Conservation (phyloP, 2,888 invertebrate genomes). For the Scotopteryx bipunctaria region DNA sequence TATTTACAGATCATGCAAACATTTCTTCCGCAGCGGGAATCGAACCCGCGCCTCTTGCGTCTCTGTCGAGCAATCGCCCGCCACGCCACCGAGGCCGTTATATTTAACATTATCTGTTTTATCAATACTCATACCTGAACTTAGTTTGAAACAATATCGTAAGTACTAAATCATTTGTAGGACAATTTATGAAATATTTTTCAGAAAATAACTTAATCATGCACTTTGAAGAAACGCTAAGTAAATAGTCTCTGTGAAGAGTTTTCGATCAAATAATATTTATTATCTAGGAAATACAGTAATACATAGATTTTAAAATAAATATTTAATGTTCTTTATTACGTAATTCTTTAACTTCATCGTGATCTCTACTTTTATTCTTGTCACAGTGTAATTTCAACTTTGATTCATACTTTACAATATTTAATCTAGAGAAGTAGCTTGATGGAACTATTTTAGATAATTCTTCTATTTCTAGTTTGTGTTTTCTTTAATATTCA, state of each 20-base stretch:
- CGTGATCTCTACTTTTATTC: slow-evolving; percentile 26
- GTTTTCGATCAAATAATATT: slow-evolving; percentile 22
- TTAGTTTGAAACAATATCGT: too few species aligned
- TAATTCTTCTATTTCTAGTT: background rate
- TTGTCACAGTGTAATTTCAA: slow-evolving; percentile 19
- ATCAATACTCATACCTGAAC: too few species aligned
- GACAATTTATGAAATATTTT: too few species aligned
- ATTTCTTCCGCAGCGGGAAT: too few species aligned
- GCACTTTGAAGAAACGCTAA: background rate
- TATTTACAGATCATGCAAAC: too few species aligned
- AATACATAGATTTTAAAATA: slow-evolving; percentile 13
- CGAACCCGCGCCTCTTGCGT: too few species aligned
- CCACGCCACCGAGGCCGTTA: too few species aligned
- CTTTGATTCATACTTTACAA: background rate
- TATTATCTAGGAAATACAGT: slow-evolving; percentile 16
- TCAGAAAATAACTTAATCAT: background rate
- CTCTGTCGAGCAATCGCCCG: too few species aligned
- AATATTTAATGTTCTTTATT: slow-evolving; percentile 6
- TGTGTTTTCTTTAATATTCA: background rate
- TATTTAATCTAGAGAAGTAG: background rate
- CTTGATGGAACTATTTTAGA: background rate
- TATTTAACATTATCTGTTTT: too few species aligned
- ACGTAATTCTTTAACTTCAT: slow-evolving; percentile 14
- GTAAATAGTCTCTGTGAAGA: background rate
- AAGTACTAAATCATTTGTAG: too few species aligned